Conservation (phyloP, 53 echinoderm and acorn worm genomes). For the Luidia sarsii region DNA sequence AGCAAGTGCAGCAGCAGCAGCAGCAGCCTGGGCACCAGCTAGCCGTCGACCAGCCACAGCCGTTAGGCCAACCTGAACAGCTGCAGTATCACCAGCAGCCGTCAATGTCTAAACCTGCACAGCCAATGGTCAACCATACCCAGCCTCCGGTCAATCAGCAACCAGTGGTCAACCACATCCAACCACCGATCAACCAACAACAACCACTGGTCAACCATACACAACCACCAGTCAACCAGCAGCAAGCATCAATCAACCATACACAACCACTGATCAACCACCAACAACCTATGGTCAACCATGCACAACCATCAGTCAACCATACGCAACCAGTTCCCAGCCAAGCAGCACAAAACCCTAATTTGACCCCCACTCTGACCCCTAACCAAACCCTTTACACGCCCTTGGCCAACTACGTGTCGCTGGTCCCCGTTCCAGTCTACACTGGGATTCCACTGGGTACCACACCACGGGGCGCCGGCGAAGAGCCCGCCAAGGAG, state of each 20-base stretch:
- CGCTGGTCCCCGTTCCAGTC: constrained; percentile 26
- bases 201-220: not conserved
- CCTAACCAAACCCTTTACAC: constrained; percentile 16
- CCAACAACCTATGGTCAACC: not conserved
- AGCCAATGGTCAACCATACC: not conserved
- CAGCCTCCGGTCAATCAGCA: not conserved
- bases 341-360: too few species aligned
- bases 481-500: not conserved
- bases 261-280: too few species aligned
- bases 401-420: constrained; percentile 2
- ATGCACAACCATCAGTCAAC: too few species aligned
- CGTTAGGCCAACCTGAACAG: not conserved
- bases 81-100: not conserved
- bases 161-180: not conserved
- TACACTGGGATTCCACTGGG: constrained; percentile 7
- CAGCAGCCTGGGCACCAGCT: not conserved
- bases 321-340: too few species aligned
- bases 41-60: not conserved
- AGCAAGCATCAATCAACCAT: too few species aligned
- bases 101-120: not conserved
- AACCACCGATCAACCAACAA: not conserved
- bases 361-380: not conserved
- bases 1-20: too few species aligned
- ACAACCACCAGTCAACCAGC: not conserved
- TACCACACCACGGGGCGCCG: not conserved